Percentiles rank a stretch among this genome's conserved stretches.
Conservation (phyloP, 2,888 invertebrate genomes). For the Yponomeuta evonymella region DNA sequence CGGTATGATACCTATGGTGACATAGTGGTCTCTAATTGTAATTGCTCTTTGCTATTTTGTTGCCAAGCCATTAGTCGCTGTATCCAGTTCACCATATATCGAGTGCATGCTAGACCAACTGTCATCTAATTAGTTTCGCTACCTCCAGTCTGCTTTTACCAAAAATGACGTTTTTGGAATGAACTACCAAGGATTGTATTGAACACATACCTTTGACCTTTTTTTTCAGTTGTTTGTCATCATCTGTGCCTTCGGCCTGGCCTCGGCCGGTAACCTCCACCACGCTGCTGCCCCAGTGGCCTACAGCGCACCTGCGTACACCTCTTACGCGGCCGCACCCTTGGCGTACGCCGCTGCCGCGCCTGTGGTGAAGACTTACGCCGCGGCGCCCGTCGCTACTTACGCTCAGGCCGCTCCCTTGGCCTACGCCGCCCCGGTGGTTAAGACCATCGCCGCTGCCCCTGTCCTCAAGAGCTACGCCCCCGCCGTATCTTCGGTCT, state of each 20-base stretch:
- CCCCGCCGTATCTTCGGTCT: conserved; percentile 25
- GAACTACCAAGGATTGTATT: not conserved
- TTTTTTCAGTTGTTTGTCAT: conserved; percentile 45
- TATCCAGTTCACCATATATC: no score
- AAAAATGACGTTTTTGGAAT: not conserved
- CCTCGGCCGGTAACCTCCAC: conserved; percentile 56
- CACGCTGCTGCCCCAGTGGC: conserved; percentile 18
- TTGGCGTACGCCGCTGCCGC: conserved; percentile 19
- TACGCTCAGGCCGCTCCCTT: conserved; percentile 19
- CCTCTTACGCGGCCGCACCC: conserved; percentile 20
- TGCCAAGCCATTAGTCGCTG: no score
- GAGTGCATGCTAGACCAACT: no score
- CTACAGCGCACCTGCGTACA: conserved; percentile 21
- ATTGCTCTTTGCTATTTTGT: no score
- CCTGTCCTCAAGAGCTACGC: conserved; percentile 22
- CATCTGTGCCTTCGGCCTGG: conserved; percentile 55
- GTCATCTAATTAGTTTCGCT: no score
- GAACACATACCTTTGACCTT: not conserved
- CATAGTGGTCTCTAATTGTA: no score
- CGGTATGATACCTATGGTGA: no score
- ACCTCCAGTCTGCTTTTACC: no score
- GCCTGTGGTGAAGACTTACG: conserved; percentile 21
- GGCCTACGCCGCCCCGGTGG: conserved; percentile 47
- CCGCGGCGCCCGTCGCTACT: conserved; percentile 13
- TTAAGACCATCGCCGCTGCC: conserved; percentile 24